phyloP scores from a whole-genome alignment of 1,140 invertebrate species.

The Sipha flava region DNA sequence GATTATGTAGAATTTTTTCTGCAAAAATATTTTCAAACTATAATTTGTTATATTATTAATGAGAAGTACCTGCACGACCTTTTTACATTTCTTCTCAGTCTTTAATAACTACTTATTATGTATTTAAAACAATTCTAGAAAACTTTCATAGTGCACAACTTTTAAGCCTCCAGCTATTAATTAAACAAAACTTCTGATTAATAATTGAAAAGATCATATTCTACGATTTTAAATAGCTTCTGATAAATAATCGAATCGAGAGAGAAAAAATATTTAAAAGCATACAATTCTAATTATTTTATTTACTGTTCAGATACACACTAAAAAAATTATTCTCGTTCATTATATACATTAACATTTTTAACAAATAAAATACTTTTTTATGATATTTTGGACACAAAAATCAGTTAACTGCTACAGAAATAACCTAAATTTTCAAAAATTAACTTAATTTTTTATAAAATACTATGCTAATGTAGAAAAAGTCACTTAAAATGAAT shows the following conservation, averaged over 20 bases:
- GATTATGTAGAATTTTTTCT: background rate
- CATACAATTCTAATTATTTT: background rate
- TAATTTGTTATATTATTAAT: constrained; percentile 5
- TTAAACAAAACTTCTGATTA: background rate
- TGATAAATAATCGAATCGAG: background rate
- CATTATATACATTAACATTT: too few relatives aligned
- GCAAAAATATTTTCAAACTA: background rate
- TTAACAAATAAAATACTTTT: too few relatives aligned
- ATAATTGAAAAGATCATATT: background rate
- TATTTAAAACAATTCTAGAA: background rate
- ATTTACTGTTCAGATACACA: too few relatives aligned
- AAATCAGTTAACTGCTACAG: background rate
- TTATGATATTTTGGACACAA: background rate
- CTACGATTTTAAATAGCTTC: background rate
- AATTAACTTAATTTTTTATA: background rate
- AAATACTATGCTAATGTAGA: background rate
- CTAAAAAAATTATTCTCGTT: too few relatives aligned
- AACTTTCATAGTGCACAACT: background rate
- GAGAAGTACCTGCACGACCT: background rate
- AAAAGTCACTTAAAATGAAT: background rate
- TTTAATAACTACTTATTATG: background rate
- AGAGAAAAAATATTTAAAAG: background rate
- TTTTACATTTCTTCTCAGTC: background rate
- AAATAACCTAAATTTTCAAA: background rate
- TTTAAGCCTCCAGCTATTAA: background rate